These are phyloP conservation scores for Protobothrops mucrosquamatus DNA, from an alignment of 2,113 vertebrate genomes.

Conservation along the genomic window DNA sequence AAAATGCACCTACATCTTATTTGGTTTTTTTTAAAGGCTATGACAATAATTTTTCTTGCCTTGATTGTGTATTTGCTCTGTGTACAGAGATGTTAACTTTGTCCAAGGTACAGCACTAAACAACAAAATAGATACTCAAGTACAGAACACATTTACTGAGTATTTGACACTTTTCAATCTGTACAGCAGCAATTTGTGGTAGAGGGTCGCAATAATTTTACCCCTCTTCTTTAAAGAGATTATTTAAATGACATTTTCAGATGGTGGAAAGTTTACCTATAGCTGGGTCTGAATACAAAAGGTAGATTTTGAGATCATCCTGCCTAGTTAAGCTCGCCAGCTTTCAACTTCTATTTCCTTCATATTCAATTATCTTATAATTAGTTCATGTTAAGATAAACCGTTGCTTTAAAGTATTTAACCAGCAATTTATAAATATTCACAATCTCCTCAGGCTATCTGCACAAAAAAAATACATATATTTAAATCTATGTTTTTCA, in stretches of 20 bases:
- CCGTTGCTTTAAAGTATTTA: background rate
- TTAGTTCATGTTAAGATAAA: background rate
- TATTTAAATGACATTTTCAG: background rate
- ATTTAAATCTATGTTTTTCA: constrained; percentile 3
- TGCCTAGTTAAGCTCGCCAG: background rate
- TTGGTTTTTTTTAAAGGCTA: background rate
- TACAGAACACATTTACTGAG: background rate
- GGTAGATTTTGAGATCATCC: background rate
- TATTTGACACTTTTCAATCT: background rate
- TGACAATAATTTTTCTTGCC: background rate
- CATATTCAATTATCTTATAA: background rate
- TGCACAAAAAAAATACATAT: background rate
- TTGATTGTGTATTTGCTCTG: background rate
- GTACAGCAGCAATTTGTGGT: background rate
- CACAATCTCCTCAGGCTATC: background rate
- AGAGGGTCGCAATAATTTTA: background rate
- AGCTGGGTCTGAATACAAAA: background rate
- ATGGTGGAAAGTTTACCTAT: background rate
- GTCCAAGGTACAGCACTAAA: background rate
- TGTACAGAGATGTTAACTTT: background rate
- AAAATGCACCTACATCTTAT: background rate
- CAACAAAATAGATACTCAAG: background rate
- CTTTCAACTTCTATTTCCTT: background rate
- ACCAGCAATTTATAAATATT: constrained; percentile 6
- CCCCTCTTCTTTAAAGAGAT: background rate